A percentile compares a stretch with the other conserved stretches of the same genome.
phyloP scores from a whole-genome alignment of 2,888 invertebrate genomes.

The Morinoia aosen region DNA sequence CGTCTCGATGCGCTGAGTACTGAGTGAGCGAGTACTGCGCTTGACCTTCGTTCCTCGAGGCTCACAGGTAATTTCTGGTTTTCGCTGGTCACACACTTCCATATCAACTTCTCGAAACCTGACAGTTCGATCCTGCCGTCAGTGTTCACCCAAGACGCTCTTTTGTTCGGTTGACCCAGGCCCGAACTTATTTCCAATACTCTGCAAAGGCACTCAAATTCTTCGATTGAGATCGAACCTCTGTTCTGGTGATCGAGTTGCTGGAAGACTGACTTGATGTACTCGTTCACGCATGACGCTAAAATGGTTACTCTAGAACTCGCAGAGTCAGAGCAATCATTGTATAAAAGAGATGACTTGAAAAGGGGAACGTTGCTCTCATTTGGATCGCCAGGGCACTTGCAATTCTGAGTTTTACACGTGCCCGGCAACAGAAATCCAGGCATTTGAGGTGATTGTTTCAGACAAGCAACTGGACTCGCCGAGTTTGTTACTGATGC shows the following conservation, averaged over 20 bases:
- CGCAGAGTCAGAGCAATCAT: background rate
- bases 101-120: constrained; percentile 19
- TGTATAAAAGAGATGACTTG: background rate
- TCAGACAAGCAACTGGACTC: background rate
- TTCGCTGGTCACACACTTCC: background rate
- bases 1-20: background rate
- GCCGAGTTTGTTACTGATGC: background rate
- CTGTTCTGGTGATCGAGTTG: constrained; percentile 57
- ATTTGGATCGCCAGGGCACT: background rate
- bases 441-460: background rate
- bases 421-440: background rate
- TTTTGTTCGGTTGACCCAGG: background rate
- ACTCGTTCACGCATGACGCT: constrained; percentile 65
- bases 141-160: constrained; percentile 16
- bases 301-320: constrained; percentile 55
- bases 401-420: background rate
- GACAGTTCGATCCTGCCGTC: background rate
- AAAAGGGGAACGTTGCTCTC: background rate
- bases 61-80: constrained; percentile 19
- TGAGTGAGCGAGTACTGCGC: background rate
- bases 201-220: constrained; percentile 59
- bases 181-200: constrained; percentile 56
- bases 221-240: constrained; percentile 59
- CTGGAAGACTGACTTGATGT: constrained; percentile 64
- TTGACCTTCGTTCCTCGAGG: constrained; percentile 21